These are phyloP conservation scores for Onychomys leucogaster DNA, from an alignment of 2,797 vertebrate species.

Conservation along the genomic window DNA sequence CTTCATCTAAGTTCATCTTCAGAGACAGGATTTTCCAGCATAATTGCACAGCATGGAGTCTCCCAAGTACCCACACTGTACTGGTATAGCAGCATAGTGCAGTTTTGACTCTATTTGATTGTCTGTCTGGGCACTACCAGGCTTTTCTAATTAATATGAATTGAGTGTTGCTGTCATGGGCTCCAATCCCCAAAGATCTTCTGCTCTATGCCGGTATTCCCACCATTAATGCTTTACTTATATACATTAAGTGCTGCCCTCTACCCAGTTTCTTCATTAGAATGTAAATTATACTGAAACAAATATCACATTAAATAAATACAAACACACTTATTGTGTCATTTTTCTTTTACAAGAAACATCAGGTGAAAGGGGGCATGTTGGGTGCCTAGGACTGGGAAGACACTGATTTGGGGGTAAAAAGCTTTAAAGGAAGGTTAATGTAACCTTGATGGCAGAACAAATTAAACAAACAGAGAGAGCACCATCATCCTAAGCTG, in stretches of 20 bases:
- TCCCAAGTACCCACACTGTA: neutral
- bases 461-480: constrained; percentile 21
- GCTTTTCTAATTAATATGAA: neutral
- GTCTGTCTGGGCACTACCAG: neutral
- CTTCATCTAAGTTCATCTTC: neutral
- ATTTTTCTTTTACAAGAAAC: constrained; percentile 36
- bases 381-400: neutral
- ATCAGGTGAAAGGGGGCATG: neutral
- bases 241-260: constrained; percentile 50
- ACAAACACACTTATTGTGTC: constrained; percentile 56
- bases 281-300: constrained; percentile 68
- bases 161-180: neutral
- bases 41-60: neutral
- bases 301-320: constrained; percentile 73
- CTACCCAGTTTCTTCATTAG: constrained; percentile 55
- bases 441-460: constrained; percentile 26
- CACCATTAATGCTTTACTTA: constrained; percentile 65
- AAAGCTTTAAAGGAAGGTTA: constrained; percentile 39
- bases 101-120: neutral
- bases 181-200: neutral
- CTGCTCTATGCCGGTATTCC: neutral
- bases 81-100: neutral
- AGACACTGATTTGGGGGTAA: neutral
- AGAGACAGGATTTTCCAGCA: neutral
- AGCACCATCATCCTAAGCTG: neutral